Conservation (phyloP, 2,113 vertebrate species). For the Brachirus orientalis region DNA sequence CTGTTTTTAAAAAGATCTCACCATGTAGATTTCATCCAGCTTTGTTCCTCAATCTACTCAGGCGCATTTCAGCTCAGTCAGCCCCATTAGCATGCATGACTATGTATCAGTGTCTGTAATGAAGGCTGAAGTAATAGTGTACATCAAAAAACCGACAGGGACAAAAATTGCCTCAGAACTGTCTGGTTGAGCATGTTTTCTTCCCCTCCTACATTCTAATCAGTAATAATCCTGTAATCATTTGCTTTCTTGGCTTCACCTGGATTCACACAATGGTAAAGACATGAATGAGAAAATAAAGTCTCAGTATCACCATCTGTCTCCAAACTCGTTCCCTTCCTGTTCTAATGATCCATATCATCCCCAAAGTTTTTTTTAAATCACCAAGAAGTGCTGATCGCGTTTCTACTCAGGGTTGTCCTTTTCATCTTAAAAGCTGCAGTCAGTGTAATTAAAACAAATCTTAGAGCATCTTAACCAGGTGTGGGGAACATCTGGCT, state of each 20-base stretch:
- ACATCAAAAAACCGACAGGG: slow-evolving; percentile 72
- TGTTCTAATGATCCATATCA: slow-evolving; percentile 61
- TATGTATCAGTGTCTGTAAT: slow-evolving; percentile 79
- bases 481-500: slow-evolving; percentile 75
- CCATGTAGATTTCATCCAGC: slow-evolving; percentile 28
- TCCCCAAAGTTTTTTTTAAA: slow-evolving; percentile 46
- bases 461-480: slow-evolving; percentile 58
- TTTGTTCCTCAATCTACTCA: slow-evolving; percentile 58
- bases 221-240: slow-evolving; percentile 70
- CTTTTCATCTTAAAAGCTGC: slow-evolving; percentile 77
- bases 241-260: slow-evolving; percentile 71
- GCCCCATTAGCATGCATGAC: slow-evolving; percentile 79
- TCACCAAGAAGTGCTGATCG: slow-evolving; percentile 53
- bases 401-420: slow-evolving; percentile 44
- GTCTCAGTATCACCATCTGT: slow-evolving; percentile 68
- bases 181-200: slow-evolving; percentile 67
- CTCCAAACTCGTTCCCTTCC: slow-evolving; percentile 47
- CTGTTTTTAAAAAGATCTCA: slow-evolving; percentile 28
- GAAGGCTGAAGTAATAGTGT: slow-evolving; percentile 75
- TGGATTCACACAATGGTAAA: slow-evolving; percentile 55
- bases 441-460: slow-evolving; percentile 56
- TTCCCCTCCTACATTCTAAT: slow-evolving; percentile 73
- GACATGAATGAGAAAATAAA: slow-evolving; percentile 65
- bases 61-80: slow-evolving; percentile 51
- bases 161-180: slow-evolving; percentile 72